phyloP scores from a whole-genome alignment of 2,797 vertebrate species.

The Xiphophorus birchmanni region DNA sequence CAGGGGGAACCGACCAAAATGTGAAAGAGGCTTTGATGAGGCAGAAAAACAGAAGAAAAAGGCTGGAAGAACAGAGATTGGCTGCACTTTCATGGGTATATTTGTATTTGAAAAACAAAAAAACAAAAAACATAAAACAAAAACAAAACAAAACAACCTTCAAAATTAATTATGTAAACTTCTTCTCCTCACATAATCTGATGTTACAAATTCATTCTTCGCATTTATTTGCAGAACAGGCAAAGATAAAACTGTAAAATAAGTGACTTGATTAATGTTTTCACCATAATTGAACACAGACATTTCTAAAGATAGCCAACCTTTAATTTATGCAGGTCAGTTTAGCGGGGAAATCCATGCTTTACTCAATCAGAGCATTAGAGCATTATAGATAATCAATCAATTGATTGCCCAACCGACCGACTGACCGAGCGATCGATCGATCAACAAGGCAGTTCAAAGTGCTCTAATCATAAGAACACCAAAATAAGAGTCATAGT shows the following conservation, averaged over 20 bases:
- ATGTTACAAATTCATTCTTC: neutral
- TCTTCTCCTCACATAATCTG: neutral
- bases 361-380: no score
- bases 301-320: neutral
- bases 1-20: constrained; percentile 45
- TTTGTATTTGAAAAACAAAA: neutral
- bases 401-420: no score
- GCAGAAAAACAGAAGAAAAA: constrained; percentile 29
- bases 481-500: no score
- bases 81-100: constrained; percentile 1
- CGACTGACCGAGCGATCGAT: no score
- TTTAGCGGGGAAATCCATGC: neutral
- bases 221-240: neutral
- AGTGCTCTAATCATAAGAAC: no score
- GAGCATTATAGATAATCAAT: no score
- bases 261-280: neutral
- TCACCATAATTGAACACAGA: neutral
- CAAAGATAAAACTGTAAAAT: neutral
- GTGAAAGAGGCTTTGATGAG: constrained; percentile 35
- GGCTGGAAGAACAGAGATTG: constrained; percentile 14
- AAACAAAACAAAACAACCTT: no score
- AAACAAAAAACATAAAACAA: neutral
- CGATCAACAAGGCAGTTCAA: no score
- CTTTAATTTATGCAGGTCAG: neutral
- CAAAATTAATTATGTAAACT: neutral